phyloP scores from a whole-genome alignment of 1,140 invertebrate genomes.

The Ridgeia piscesae region DNA sequence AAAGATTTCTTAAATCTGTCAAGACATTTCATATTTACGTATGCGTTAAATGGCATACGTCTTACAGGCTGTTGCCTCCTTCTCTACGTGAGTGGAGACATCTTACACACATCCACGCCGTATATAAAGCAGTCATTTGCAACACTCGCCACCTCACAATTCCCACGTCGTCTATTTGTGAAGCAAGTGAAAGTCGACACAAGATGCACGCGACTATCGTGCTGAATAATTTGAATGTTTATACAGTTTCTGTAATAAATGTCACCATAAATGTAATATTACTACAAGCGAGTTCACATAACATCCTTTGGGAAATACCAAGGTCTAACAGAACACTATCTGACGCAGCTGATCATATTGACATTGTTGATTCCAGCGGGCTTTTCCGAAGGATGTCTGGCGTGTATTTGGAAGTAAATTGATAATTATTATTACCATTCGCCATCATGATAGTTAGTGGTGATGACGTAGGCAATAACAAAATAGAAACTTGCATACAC shows the following conservation, averaged over 20 bases:
- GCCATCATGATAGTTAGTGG: neutral
- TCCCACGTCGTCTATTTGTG: neutral
- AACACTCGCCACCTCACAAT: neutral
- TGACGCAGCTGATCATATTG: neutral
- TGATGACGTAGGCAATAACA: no score
- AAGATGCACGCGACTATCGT: neutral
- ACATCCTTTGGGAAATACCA: no score
- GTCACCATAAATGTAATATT: no score
- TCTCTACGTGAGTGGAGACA: no score
- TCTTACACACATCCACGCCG: neutral
- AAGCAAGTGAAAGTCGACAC: neutral
- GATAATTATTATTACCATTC: no score
- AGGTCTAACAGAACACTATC: neutral
- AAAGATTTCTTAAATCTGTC: neutral
- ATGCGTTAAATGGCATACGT: neutral
- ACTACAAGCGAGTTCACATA: no score
- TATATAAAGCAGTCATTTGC: neutral
- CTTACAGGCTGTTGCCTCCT: neutral
- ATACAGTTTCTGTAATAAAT: no score
- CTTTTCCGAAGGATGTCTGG: neutral
- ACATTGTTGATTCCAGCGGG: neutral
- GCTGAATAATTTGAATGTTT: neutral
- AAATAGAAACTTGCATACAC: no score
- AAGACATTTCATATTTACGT: neutral
- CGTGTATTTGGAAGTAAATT: neutral